Conservation (phyloP, 2,113 vertebrate genomes). For the Salminus brasiliensis region DNA sequence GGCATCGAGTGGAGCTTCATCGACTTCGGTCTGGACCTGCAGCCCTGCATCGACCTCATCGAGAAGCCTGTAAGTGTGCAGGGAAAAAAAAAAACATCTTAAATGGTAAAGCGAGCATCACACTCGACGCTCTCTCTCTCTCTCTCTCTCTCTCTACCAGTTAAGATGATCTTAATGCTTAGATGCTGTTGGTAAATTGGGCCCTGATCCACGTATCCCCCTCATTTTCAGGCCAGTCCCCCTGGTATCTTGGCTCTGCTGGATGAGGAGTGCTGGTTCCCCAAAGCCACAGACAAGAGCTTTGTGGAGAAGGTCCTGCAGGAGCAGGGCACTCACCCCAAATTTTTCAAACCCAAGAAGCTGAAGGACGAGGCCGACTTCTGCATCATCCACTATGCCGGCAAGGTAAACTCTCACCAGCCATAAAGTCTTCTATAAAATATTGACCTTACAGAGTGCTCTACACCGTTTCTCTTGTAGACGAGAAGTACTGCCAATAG, state of each 20-base stretch:
- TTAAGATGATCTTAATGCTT: too few species aligned
- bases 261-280: constrained; percentile 99
- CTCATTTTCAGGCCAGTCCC: constrained; percentile 83
- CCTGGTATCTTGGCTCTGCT: constrained; percentile 94
- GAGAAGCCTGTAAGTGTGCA: constrained; percentile 88
- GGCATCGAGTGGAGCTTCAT: constrained; percentile 96
- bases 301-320: constrained; percentile 97
- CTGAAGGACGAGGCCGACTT: constrained; percentile 98
- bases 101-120: too few species aligned
- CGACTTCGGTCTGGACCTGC: constrained; percentile 89
- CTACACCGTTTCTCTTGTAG: too few species aligned
- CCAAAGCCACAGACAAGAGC: constrained; percentile 97
- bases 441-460: too few species aligned
- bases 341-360: constrained; percentile 97
- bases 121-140: too few species aligned
- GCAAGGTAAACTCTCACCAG: constrained; percentile 83
- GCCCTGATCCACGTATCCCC: too few species aligned
- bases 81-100: neutral
- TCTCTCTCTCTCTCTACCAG: too few species aligned
- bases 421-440: neutral
- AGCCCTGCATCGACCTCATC: constrained; percentile 92
- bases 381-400: constrained; percentile 97
- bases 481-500: too few species aligned
- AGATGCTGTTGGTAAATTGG: too few species aligned
- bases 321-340: constrained; percentile 93